Conservation (phyloP, 2,888 invertebrate genomes). For the Epsilonema sp. region DNA sequence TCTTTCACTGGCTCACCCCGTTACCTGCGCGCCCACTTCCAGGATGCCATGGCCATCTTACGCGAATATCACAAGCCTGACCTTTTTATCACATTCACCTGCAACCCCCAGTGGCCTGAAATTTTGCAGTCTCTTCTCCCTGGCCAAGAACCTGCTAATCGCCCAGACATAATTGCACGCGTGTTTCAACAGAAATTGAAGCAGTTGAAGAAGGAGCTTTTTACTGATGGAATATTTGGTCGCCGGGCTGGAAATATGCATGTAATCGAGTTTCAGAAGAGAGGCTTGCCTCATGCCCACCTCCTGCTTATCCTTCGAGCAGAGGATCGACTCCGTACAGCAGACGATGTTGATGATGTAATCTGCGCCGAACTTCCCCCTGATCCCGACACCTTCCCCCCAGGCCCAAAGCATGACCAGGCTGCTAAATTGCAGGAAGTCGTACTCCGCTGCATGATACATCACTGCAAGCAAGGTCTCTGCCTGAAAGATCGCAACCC, state of each 20-base stretch:
- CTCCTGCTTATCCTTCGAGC: constrained; percentile 14
- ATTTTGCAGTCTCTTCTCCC: constrained; percentile 14
- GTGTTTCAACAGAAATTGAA: constrained; percentile 19
- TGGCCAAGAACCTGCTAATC: constrained; percentile 12
- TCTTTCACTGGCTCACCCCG: constrained; percentile 26
- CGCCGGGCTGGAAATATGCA: constrained; percentile 12
- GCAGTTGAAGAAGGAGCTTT: constrained; percentile 14
- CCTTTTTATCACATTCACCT: constrained; percentile 26
- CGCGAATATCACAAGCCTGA: constrained; percentile 17
- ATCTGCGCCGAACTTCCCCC: constrained; percentile 28
- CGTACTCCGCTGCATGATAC: neutral
- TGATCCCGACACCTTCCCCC: neutral
- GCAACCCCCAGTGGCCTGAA: constrained; percentile 23
- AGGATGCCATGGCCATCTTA: constrained; percentile 20
- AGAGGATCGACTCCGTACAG: constrained; percentile 10
- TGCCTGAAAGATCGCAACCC: constrained; percentile 3
- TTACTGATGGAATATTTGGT: constrained; percentile 15
- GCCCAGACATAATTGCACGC: constrained; percentile 18
- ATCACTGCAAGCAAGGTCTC: neutral
- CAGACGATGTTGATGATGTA: constrained; percentile 20
- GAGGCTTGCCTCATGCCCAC: constrained; percentile 23
- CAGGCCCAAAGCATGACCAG: neutral
- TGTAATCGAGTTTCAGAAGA: constrained; percentile 23
- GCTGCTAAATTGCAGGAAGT: neutral
- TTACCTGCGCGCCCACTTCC: constrained; percentile 17